These are phyloP conservation scores for Pristiophorus japonicus DNA, from an alignment of 2,113 vertebrate species.

Conservation along the genomic window DNA sequence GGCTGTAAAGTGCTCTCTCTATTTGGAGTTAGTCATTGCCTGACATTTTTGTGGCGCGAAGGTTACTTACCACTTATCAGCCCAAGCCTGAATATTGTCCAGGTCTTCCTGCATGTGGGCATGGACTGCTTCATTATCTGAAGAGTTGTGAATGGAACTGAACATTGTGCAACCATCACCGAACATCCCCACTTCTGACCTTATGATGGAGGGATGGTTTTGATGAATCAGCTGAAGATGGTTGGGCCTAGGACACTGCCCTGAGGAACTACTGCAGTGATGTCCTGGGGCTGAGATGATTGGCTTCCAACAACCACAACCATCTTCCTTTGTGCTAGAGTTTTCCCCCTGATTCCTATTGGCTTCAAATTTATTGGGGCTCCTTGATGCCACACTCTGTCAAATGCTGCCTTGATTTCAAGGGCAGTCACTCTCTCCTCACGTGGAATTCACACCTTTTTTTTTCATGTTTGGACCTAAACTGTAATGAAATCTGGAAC, in stretches of 20 bases:
- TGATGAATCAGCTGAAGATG: background rate
- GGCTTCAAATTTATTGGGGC: background rate
- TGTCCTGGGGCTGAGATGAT: background rate
- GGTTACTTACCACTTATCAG: too few relatives aligned
- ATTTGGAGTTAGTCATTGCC: too few relatives aligned
- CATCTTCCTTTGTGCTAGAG: background rate
- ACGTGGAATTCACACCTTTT: too few relatives aligned
- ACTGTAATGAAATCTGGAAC: too few relatives aligned
- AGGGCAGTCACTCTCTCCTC: background rate
- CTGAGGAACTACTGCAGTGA: background rate
- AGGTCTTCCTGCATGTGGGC: too few relatives aligned
- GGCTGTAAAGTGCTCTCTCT: too few relatives aligned
- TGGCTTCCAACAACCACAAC: background rate
- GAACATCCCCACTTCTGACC: background rate
- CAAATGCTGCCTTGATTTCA: background rate
- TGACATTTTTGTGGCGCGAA: too few relatives aligned
- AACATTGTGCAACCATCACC: background rate
- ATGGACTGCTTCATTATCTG: background rate
- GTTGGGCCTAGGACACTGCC: background rate
- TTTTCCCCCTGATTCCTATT: background rate
- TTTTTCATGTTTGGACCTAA: too few relatives aligned
- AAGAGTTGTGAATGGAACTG: background rate
- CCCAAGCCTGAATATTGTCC: too few relatives aligned
- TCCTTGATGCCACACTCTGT: background rate
- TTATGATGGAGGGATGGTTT: background rate